phyloP scores from a whole-genome alignment of 2,888 invertebrate genomes.

The Pterostichus niger region DNA sequence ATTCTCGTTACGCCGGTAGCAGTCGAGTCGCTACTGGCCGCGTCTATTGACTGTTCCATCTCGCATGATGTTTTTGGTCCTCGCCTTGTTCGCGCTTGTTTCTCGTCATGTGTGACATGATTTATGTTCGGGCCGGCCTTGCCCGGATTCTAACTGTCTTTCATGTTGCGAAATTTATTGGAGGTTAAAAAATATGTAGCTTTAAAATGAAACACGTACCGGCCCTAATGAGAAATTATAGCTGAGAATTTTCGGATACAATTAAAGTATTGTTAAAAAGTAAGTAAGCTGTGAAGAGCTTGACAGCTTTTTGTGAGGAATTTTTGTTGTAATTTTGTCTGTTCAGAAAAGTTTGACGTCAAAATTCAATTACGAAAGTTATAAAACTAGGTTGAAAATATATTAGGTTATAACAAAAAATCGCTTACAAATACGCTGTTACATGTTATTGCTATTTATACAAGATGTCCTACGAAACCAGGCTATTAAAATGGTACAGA shows the following conservation, averaged over 20 bases:
- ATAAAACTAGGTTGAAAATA: no score
- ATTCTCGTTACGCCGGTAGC: no score
- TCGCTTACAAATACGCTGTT: no score
- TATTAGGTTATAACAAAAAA: no score
- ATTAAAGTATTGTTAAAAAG: conserved; percentile 38
- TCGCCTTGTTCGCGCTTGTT: conserved; percentile 38
- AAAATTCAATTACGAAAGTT: no score
- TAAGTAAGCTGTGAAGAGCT: no score
- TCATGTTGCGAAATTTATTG: conserved; percentile 43
- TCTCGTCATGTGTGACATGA: conserved; percentile 58
- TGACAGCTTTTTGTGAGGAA: neutral
- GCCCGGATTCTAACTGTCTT: conserved; percentile 44
- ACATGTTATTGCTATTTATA: no score
- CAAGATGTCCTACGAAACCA: no score
- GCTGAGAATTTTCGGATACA: neutral
- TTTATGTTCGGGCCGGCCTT: conserved; percentile 36
- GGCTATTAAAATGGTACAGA: no score
- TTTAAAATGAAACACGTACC: conserved; percentile 49
- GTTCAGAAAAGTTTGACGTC: no score
- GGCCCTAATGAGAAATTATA: conserved; percentile 24
- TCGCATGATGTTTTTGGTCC: neutral
- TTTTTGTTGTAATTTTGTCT: neutral
- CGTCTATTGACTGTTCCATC: conserved; percentile 16
- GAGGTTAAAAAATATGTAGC: conserved; percentile 38
- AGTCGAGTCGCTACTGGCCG: neutral